A percentile compares a stretch with the other conserved stretches of the same genome.
These are phyloP conservation scores for Saccostrea echinata DNA, from an alignment of 1,140 invertebrate species.

Conservation along the genomic window DNA sequence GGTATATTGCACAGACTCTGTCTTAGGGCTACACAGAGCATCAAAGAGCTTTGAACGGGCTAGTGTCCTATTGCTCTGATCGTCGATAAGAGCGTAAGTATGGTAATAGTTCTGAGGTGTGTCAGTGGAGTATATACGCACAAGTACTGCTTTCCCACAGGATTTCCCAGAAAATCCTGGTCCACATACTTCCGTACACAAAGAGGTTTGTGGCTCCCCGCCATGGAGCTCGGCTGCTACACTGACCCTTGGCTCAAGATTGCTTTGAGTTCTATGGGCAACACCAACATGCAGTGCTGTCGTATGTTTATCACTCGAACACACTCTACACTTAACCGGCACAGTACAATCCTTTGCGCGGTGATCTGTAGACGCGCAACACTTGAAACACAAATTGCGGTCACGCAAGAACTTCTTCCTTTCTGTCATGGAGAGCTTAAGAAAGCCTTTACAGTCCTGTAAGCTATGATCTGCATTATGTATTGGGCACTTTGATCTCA, in stretches of 20 bases:
- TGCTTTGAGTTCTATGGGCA: neutral
- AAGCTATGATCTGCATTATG: conserved; percentile 30
- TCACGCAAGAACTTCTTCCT: conserved; percentile 29
- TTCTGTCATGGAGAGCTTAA: conserved; percentile 20
- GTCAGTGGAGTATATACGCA: neutral
- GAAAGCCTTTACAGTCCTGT: conserved; percentile 39
- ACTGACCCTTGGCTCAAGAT: neutral
- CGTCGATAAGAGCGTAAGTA: conserved; percentile 45
- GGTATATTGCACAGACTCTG: too few species aligned
- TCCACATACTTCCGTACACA: conserved; percentile 46
- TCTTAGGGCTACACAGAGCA: too few species aligned
- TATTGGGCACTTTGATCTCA: neutral
- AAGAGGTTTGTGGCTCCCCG: neutral
- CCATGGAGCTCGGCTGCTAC: neutral
- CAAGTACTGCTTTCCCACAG: conserved; percentile 34
- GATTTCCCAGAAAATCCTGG: conserved; percentile 15
- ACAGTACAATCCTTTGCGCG: conserved; percentile 3
- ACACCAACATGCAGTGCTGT: conserved; percentile 14
- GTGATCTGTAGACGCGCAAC: conserved; percentile 27
- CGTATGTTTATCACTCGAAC: neutral
- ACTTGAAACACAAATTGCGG: conserved; percentile 40
- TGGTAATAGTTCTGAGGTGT: neutral
- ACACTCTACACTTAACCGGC: neutral
- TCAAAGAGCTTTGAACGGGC: too few species aligned
- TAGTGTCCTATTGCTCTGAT: neutral